These are phyloP conservation scores for Drosophila ercepeae DNA, from an alignment of 1,140 invertebrate species.

Conservation along the genomic window DNA sequence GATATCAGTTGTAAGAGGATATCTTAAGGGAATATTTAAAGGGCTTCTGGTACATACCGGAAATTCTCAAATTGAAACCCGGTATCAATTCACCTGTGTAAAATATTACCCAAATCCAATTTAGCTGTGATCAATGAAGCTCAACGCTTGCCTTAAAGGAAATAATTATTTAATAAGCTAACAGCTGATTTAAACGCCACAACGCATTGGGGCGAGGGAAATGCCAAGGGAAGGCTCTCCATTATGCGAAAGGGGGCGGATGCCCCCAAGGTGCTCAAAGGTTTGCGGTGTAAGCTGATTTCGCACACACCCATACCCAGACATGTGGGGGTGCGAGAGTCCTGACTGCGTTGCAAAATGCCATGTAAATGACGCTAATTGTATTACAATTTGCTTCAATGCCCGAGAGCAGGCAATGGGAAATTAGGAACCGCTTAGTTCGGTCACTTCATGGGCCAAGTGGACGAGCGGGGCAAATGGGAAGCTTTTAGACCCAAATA, in stretches of 20 bases:
- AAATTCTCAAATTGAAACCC: no score
- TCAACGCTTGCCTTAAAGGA: conserved; percentile 18
- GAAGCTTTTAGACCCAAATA: conserved; percentile 9
- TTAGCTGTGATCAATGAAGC: conserved; percentile 2
- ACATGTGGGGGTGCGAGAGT: conserved; percentile 1
- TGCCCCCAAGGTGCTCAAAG: conserved; percentile 25
- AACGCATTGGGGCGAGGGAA: conserved; percentile 23
- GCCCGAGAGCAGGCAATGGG: conserved; percentile 71
- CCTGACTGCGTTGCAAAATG: conserved; percentile 33
- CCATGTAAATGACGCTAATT: conserved; percentile 80
- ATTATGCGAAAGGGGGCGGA: background rate
- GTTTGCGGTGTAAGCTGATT: conserved; percentile 64
- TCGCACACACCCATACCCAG: conserved; percentile 11
- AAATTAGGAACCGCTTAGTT: conserved; percentile 79
- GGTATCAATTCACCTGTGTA: background rate
- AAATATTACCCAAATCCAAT: conserved; percentile 5
- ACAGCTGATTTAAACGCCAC: conserved; percentile 73
- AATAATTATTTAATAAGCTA: conserved; percentile 79
- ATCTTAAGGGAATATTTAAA: background rate
- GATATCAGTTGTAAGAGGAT: background rate
- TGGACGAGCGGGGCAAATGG: background rate
- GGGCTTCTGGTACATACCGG: no score
- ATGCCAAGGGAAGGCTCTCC: conserved; percentile 1
- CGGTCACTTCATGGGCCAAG: conserved; percentile 50
- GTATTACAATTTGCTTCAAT: conserved; percentile 81